Base-by-base conservation (phyloP, 2,797 vertebrate species). In the Phoeniculus purpureus region DNA sequence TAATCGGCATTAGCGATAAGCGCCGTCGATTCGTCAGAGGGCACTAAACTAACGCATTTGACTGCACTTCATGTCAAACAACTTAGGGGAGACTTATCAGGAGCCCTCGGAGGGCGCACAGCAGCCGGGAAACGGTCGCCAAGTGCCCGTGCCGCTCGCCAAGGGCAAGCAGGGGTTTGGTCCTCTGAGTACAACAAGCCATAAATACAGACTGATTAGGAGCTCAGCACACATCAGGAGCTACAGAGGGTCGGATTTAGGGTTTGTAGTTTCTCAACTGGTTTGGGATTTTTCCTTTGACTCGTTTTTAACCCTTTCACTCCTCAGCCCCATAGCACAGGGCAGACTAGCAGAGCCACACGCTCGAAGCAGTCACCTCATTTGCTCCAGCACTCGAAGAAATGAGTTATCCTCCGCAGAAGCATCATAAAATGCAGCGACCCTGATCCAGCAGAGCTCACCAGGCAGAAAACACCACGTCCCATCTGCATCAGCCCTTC, bases 21-120 rank as follows among this genome's bases (percentile, higher is more conserved):
- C 71, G 72, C 29, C 87, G 51, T 58, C 81, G 54, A 58, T 71
- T 74, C 90, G 68, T 94, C 64, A 90, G 21, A n/a, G 20, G 27
- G 54, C 75, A 92, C 92, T 86, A 84, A 84, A 86, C 51, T 84
- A 90, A 92, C 75, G 85, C 74, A 90, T 95, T 88, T 72, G 2
- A 8, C 6, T 1, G 61, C 1, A 2, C 47, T 72, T 52, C 85
- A 10, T 71, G 58, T 71, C 71, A 59, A 62, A 58, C 31, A 88
- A 19, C 74, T 55, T 80, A 84, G 88, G 15, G 14, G 74, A 76
- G 74, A 74, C 77, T 79, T 26, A 74, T 93, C 71, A 55, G 68
- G 15, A 45, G 9, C 58, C 62, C 91, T 81, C 55, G 4, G 1
- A 22, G 72, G 51, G 51, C 55, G 11, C 75, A 86, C 65, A 77